Evolutionary conservation across 2,888 invertebrate species (phyloP).

Genomic region (Epinotia nisella): DNA sequence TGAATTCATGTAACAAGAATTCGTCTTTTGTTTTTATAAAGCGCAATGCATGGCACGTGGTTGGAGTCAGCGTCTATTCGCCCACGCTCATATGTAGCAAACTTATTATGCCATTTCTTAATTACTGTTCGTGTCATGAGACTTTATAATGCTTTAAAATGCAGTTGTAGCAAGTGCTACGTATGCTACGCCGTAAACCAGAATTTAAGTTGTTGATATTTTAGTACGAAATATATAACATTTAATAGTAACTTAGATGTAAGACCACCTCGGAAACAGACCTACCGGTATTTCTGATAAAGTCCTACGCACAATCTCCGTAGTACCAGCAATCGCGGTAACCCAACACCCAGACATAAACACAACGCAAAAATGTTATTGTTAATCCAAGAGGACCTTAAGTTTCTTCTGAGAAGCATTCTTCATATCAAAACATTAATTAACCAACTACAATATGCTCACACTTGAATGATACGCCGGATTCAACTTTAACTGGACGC

Average conservation of each 20-base stretch:
- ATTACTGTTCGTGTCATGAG: slow-evolving; percentile 17
- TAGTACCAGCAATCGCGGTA: slow-evolving; percentile 63
- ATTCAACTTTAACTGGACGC: slow-evolving; percentile 24
- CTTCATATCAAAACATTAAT: slow-evolving; percentile 64
- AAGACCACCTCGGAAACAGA: slow-evolving; percentile 59
- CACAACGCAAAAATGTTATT: slow-evolving; percentile 75
- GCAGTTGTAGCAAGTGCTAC: slow-evolving; percentile 21
- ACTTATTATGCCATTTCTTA: slow-evolving; percentile 13
- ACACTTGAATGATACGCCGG: slow-evolving; percentile 33
- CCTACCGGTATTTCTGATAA: slow-evolving; percentile 60
- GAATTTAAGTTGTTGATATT: not conserved
- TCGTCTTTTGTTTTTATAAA: slow-evolving; percentile 70
- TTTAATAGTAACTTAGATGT: not conserved
- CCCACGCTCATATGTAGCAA: slow-evolving; percentile 50
- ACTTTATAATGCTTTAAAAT: slow-evolving; percentile 14
- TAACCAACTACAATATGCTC: slow-evolving; percentile 47
- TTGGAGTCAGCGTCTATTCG: slow-evolving; percentile 67
- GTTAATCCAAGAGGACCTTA: slow-evolving; percentile 65
- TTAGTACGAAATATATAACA: not conserved
- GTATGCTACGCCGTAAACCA: slow-evolving; percentile 19
- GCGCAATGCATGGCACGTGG: slow-evolving; percentile 55
- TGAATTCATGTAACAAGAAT: slow-evolving; percentile 67
- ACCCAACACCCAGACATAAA: slow-evolving; percentile 68
- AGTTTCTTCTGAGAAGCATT: slow-evolving; percentile 69
- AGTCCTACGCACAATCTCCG: slow-evolving; percentile 77